A percentile compares a stretch with the other conserved stretches of the same genome.
Conservation (phyloP, 2,113 vertebrate genomes). For the Eonycteris spelaea region DNA sequence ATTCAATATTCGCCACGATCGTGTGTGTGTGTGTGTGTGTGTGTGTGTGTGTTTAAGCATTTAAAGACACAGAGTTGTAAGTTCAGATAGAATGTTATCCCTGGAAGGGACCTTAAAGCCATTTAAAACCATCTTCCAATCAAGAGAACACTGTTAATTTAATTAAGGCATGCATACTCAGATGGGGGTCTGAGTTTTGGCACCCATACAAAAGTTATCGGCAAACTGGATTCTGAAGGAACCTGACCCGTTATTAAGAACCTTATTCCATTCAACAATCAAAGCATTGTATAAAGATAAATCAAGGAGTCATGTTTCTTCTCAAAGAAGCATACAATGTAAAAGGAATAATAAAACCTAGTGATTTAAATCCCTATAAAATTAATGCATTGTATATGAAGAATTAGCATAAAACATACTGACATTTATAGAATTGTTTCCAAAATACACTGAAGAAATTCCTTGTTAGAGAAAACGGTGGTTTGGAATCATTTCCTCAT, state of each 20-base stretch:
- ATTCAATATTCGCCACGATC: background rate
- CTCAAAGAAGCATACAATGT: conserved; percentile 59
- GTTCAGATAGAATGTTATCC: background rate
- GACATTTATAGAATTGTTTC: conserved; percentile 78
- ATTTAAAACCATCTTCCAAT: background rate
- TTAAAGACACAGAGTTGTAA: background rate
- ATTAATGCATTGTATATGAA: conserved; percentile 77
- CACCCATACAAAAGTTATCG: conserved; percentile 25
- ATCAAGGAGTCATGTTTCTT: conserved; percentile 67
- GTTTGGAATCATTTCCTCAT: conserved; percentile 78
- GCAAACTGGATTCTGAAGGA: background rate
- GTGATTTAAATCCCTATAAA: conserved; percentile 81
- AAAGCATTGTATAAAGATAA: conserved; percentile 57
- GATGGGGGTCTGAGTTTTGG: background rate
- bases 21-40: background rate
- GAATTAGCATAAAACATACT: conserved; percentile 80
- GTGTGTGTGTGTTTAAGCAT: background rate
- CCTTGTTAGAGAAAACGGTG: conserved; percentile 72
- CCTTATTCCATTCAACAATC: conserved; percentile 40
- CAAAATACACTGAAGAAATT: conserved; percentile 71
- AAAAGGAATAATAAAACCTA: conserved; percentile 78
- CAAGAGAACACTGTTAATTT: background rate
- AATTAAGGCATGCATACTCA: background rate
- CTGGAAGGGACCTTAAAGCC: background rate
- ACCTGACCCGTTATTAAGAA: conserved; percentile 54